These are phyloP conservation scores for Paracyclopina nana DNA, from an alignment of 1,140 invertebrate genomes.

Conservation along the genomic window DNA sequence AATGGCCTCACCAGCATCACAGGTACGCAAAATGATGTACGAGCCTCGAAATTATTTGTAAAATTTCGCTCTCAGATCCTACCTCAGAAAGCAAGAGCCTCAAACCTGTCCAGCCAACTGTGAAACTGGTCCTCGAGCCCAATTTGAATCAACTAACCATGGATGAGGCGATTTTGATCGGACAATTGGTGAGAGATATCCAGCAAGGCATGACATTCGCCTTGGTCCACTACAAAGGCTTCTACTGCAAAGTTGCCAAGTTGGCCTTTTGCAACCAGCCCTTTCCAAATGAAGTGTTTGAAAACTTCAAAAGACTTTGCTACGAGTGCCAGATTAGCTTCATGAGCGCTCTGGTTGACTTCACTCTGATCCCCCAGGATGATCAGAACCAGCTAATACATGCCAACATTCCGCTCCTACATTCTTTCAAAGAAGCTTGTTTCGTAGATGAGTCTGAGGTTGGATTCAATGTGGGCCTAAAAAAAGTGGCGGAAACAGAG, in stretches of 20 bases:
- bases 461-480: not conserved
- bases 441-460: not conserved
- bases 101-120: not conserved
- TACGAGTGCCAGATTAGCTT: not conserved
- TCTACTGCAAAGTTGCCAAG: too few species aligned
- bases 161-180: not conserved
- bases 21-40: not conserved
- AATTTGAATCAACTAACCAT: not conserved
- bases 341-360: not conserved
- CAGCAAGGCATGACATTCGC: not conserved
- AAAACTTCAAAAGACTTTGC: not conserved
- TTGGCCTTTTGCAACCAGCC: too few species aligned
- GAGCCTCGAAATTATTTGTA: not conserved
- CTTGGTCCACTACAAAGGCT: too few species aligned
- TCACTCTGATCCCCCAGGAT: not conserved
- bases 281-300: too few species aligned
- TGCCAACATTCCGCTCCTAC: not conserved
- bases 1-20: not conserved
- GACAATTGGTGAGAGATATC: not conserved
- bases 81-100: not conserved
- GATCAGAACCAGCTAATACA: not conserved
- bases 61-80: not conserved
- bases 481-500: not conserved
- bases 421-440: not conserved
- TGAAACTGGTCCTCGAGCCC: not conserved